Evolutionary conservation across 2,888 invertebrate genomes (phyloP).

Genomic region (Diabrotica balteata): DNA sequence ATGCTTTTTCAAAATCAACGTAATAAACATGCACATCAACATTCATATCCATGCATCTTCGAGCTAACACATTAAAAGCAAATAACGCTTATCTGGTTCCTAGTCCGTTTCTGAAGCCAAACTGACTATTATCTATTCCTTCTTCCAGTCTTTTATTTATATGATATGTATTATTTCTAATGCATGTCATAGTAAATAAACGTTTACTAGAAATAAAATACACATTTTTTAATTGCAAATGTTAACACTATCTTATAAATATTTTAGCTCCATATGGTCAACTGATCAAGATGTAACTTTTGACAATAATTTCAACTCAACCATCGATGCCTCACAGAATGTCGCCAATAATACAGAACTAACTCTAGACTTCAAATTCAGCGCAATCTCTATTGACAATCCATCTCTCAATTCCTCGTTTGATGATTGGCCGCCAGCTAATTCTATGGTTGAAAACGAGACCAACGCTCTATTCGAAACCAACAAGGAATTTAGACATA

Average conservation of each 20-base stretch:
- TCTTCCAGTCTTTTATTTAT: too few species aligned
- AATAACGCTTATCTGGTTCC: too few species aligned
- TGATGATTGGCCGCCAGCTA: slow-evolving; percentile 21
- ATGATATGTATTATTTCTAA: too few species aligned
- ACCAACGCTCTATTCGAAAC: slow-evolving; percentile 35
- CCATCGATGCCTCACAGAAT: slow-evolving; percentile 23
- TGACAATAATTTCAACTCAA: slow-evolving; percentile 45
- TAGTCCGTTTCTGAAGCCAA: too few species aligned
- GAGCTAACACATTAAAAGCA: too few species aligned
- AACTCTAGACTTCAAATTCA: slow-evolving; percentile 47
- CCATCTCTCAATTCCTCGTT: slow-evolving; percentile 9
- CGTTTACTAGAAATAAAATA: too few species aligned
- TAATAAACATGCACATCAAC: too few species aligned
- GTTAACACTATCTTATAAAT: background rate
- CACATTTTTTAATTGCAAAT: too few species aligned
- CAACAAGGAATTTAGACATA: slow-evolving; percentile 12
- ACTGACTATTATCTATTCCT: too few species aligned
- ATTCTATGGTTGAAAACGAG: slow-evolving; percentile 31
- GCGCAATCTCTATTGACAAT: slow-evolving; percentile 40
- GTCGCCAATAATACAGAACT: slow-evolving; percentile 28
- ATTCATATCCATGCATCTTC: too few species aligned
- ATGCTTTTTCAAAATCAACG: too few species aligned
- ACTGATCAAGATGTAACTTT: slow-evolving; percentile 41
- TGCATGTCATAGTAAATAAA: too few species aligned
- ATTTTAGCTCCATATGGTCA: slow-evolving; percentile 63